phyloP scores from a whole-genome alignment of 2,888 invertebrate species.

The Phengaris arion region DNA sequence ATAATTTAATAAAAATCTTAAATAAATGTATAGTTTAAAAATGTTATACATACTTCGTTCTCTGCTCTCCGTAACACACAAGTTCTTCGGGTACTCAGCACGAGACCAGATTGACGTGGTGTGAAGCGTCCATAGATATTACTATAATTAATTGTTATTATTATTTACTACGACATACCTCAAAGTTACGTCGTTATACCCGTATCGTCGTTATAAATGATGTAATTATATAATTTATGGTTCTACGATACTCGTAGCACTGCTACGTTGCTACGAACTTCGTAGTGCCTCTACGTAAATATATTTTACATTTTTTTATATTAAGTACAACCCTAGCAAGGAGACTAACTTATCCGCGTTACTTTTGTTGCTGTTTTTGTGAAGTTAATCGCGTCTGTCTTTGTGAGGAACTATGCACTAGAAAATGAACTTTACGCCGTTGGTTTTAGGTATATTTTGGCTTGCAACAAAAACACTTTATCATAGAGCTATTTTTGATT shows the following conservation, averaged over 20 bases:
- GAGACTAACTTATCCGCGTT: constrained; percentile 31
- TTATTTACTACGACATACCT: too few species aligned
- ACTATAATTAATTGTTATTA: too few species aligned
- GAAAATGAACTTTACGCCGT: not conserved
- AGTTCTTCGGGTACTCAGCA: too few species aligned
- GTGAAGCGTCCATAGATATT: too few species aligned
- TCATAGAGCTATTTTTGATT: constrained; percentile 7
- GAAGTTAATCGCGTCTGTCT: constrained; percentile 17
- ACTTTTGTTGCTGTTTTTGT: constrained; percentile 36
- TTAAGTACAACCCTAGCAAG: not conserved
- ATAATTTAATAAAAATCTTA: too few species aligned
- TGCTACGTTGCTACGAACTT: not conserved
- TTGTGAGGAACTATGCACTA: not conserved
- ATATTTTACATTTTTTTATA: not conserved
- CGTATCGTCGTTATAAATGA: too few species aligned
- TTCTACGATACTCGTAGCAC: not conserved
- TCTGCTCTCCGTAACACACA: not conserved
- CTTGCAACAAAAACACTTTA: not conserved
- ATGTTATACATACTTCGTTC: too few species aligned
- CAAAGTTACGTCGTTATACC: too few species aligned
- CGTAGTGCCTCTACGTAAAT: not conserved
- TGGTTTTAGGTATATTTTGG: not conserved
- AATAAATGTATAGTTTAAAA: too few species aligned
- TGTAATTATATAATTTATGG: not conserved
- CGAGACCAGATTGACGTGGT: not conserved